phyloP scores from a whole-genome alignment of 1,140 invertebrate genomes.

The Andricus grossulariae region DNA sequence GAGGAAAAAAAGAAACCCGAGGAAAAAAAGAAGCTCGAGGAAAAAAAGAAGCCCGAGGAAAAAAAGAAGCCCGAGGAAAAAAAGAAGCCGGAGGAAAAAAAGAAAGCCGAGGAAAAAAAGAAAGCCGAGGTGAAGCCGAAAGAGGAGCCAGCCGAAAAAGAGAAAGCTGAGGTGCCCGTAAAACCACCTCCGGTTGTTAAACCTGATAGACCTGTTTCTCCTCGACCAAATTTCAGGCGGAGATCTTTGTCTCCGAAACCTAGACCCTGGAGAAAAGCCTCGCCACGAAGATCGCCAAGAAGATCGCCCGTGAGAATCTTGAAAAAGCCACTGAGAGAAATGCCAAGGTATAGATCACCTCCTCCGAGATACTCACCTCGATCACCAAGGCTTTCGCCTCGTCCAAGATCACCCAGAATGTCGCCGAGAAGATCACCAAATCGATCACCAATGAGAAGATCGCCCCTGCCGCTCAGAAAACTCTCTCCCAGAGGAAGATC shows the following conservation, averaged over 20 bases:
- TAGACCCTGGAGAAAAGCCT: conserved; percentile 56
- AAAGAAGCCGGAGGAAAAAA: conserved; percentile 37
- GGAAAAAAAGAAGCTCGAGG: too few relatives aligned
- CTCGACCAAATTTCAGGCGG: conserved; percentile 52
- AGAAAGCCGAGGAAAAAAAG: conserved; percentile 35
- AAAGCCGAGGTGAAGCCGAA: conserved; percentile 26
- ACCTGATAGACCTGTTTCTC: conserved; percentile 56
- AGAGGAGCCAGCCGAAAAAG: conserved; percentile 38
- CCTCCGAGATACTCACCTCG: conserved; percentile 59
- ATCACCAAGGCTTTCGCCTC: conserved; percentile 53
- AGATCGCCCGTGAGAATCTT: conserved; percentile 58
- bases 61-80: too few relatives aligned
- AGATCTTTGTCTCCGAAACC: conserved; percentile 63
- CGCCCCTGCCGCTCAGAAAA: conserved; percentile 46
- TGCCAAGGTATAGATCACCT: conserved; percentile 56
- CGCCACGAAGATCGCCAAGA: conserved; percentile 60
- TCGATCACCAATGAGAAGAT: conserved; percentile 50
- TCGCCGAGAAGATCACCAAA: conserved; percentile 56
- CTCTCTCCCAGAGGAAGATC: conserved; percentile 56
- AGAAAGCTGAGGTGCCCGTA: conserved; percentile 18
- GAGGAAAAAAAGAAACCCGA: too few relatives aligned
- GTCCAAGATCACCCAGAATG: conserved; percentile 51
- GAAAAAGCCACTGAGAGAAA: conserved; percentile 56
- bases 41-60: too few relatives aligned
- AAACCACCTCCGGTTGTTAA: conserved; percentile 42